These are phyloP conservation scores for Drosophila tropicalis DNA, from an alignment of 1,140 invertebrate species.

Conservation along the genomic window DNA sequence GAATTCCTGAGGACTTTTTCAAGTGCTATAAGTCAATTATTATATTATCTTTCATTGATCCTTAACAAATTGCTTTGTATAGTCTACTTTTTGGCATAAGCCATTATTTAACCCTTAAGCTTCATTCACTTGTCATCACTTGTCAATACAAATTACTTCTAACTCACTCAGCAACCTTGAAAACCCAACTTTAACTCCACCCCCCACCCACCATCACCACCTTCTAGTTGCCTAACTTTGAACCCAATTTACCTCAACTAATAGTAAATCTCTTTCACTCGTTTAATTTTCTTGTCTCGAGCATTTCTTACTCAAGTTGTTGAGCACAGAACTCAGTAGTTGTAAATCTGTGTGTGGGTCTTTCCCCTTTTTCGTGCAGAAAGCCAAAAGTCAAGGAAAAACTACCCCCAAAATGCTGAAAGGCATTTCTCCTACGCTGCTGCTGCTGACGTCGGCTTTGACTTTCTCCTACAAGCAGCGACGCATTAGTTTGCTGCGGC, in stretches of 20 bases:
- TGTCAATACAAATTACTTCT: constrained; percentile 17
- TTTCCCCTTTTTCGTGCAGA: constrained; percentile 30
- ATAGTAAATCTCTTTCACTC: neutral
- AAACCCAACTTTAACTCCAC: constrained; percentile 14
- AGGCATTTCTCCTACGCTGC: constrained; percentile 68
- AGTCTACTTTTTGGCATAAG: neutral
- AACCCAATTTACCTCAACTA: neutral
- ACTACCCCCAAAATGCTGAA: constrained; percentile 53
- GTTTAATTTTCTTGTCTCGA: neutral
- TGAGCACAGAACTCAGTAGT: constrained; percentile 30
- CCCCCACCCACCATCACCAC: neutral
- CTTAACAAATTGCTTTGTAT: neutral
- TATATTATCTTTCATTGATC: no score
- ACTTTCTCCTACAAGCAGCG: constrained; percentile 62
- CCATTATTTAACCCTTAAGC: neutral
- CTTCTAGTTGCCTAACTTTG: no score
- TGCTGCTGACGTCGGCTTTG: constrained; percentile 22
- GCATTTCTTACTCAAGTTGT: neutral
- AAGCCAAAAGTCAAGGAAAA: constrained; percentile 54
- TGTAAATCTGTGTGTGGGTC: neutral
- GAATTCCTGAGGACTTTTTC: no score
- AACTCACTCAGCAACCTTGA: constrained; percentile 56
- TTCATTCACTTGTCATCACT: constrained; percentile 30
- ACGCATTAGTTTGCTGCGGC: constrained; percentile 72
- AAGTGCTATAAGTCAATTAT: no score